Evolutionary conservation across 2,888 invertebrate genomes (phyloP).

Genomic region (Ophioninae sp.): DNA sequence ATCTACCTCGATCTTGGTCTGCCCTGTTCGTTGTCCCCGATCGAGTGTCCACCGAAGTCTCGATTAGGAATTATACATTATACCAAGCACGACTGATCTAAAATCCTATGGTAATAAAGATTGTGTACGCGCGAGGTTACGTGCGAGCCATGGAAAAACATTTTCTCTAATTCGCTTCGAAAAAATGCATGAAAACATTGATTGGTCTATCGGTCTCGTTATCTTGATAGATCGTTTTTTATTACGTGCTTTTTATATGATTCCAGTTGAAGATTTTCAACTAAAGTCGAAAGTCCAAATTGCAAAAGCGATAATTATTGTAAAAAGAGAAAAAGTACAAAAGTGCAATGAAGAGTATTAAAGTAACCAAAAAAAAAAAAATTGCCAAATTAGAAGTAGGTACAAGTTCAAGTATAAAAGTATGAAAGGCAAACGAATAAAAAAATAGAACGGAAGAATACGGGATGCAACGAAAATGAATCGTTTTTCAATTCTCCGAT

Average conservation of each 20-base stretch:
- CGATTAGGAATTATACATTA: slow-evolving; percentile 60
- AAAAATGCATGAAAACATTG: slow-evolving; percentile 26
- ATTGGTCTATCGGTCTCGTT: slow-evolving; percentile 31
- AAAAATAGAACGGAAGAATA: too few relatives aligned
- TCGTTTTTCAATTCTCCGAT: too few relatives aligned
- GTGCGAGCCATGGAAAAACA: slow-evolving; percentile 22
- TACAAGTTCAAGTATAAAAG: too few relatives aligned
- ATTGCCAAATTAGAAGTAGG: too few relatives aligned
- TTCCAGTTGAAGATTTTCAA: not conserved
- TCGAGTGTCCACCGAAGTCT: slow-evolving; percentile 38
- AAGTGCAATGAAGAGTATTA: too few relatives aligned
- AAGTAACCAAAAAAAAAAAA: too few relatives aligned
- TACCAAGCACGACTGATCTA: slow-evolving; percentile 48
- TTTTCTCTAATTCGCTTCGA: slow-evolving; percentile 28
- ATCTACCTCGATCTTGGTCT: slow-evolving; percentile 37
- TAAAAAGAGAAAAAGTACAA: too few relatives aligned
- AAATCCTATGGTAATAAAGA: slow-evolving; percentile 59
- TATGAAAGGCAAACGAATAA: too few relatives aligned
- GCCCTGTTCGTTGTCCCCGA: slow-evolving; percentile 62
- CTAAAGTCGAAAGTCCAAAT: not conserved
- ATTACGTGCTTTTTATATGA: not conserved
- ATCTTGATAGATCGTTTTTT: slow-evolving; percentile 17
- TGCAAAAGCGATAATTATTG: too few relatives aligned
- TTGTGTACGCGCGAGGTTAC: not conserved
- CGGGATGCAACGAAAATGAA: too few relatives aligned